These are phyloP conservation scores for Chelonus formosanus DNA, from an alignment of 2,888 invertebrate species.

Conservation along the genomic window DNA sequence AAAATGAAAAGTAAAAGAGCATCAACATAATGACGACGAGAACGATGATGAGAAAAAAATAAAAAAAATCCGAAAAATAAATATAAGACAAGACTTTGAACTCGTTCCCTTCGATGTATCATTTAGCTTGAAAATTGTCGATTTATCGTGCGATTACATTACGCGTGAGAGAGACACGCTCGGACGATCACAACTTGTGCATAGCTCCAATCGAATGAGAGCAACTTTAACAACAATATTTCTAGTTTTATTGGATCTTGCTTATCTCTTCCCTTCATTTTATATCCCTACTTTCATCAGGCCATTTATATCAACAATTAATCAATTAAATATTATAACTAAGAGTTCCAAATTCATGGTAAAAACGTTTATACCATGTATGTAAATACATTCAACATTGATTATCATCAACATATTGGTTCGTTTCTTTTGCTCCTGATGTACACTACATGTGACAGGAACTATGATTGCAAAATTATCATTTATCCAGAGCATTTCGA, in stretches of 20 bases:
- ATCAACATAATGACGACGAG: constrained; percentile 13
- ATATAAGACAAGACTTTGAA: constrained; percentile 26
- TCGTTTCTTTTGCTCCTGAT: constrained; percentile 12
- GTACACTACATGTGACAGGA: not conserved
- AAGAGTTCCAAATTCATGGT: constrained; percentile 38
- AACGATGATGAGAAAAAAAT: constrained; percentile 7
- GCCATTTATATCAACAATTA: not conserved
- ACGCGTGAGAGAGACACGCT: constrained; percentile 37
- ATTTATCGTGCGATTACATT: constrained; percentile 37
- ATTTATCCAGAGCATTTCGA: not conserved
- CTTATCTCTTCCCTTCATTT: not conserved
- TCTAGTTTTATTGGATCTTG: constrained; percentile 40
- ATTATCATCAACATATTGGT: constrained; percentile 47
- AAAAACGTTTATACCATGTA: constrained; percentile 43
- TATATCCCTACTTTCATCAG: no score
- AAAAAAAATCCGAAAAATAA: not conserved
- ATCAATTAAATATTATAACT: constrained; percentile 30
- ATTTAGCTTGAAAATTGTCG: constrained; percentile 41
- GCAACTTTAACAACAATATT: constrained; percentile 31
- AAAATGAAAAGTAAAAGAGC: constrained; percentile 22
- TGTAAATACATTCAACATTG: constrained; percentile 43
- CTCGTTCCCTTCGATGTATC: constrained; percentile 39
- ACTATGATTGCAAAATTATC: constrained; percentile 19
- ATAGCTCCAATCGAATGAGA: constrained; percentile 34
- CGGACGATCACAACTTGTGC: constrained; percentile 32